Evolutionary conservation across 2,888 invertebrate genomes (phyloP).

Genomic region (Elegia similella): DNA sequence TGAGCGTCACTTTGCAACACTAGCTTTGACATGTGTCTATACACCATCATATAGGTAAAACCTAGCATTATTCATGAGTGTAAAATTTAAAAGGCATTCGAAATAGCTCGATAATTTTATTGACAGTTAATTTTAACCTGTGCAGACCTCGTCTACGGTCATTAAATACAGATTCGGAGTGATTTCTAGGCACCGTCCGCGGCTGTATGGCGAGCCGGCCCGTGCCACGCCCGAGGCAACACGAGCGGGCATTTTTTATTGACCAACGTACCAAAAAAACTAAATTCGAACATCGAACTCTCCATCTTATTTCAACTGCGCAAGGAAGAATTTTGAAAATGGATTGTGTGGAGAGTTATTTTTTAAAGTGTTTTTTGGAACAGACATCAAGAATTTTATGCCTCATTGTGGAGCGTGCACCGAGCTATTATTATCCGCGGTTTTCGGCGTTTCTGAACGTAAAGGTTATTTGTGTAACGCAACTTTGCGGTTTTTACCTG

Average conservation of each 20-base stretch:
- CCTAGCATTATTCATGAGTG: too few species aligned
- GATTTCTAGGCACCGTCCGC: constrained; percentile 27
- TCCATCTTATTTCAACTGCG: constrained; percentile 12
- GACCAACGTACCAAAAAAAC: constrained; percentile 18
- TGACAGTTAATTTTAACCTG: constrained; percentile 31
- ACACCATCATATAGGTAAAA: too few species aligned
- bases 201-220: constrained; percentile 34
- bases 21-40: too few species aligned
- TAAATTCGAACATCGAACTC: constrained; percentile 9
- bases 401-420: constrained; percentile 37
- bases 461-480: constrained; percentile 28
- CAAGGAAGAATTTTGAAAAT: constrained; percentile 19
- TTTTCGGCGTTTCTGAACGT: constrained; percentile 27
- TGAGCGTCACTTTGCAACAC: too few species aligned
- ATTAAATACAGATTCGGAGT: constrained; percentile 30
- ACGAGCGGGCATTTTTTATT: constrained; percentile 29
- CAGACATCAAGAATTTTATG: constrained; percentile 39
- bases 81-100: background rate
- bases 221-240: constrained; percentile 42
- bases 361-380: constrained; percentile 35
- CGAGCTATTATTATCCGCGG: constrained; percentile 36
- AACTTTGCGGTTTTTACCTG: constrained; percentile 10
- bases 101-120: constrained; percentile 26
- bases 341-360: constrained; percentile 11
- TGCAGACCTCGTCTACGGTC: constrained; percentile 18